Evolutionary conservation across 2,888 invertebrate genomes (phyloP).

Genomic region (Pterostichus madidus): DNA sequence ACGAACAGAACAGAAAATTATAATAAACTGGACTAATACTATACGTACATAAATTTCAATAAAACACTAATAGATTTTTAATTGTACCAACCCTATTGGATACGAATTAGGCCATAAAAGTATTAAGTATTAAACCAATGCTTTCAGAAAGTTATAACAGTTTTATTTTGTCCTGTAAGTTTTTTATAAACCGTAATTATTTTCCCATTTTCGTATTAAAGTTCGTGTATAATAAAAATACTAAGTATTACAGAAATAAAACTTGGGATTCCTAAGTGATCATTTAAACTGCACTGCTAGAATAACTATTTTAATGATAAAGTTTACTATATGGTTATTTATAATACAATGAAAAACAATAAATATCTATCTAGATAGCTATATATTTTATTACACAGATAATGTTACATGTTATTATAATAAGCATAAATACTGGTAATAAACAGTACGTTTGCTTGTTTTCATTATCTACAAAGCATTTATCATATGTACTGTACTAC

Average conservation of each 20-base stretch:
- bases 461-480: background rate
- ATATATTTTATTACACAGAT: too few species aligned
- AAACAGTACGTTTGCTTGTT: background rate
- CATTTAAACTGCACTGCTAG: background rate
- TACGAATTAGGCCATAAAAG: constrained; percentile 5
- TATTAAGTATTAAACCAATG: constrained; percentile 10
- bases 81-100: constrained; percentile 25
- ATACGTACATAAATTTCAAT: constrained; percentile 15
- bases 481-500: background rate
- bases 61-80: constrained; percentile 35
- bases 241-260: constrained; percentile 1
- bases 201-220: constrained; percentile 39
- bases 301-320: too few species aligned
- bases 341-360: too few species aligned
- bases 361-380: too few species aligned
- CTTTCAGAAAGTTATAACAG: constrained; percentile 29
- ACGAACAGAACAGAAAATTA: constrained; percentile 3
- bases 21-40: constrained; percentile 2
- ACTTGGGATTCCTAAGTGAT: constrained; percentile 10
- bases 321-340: too few species aligned
- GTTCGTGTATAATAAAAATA: constrained; percentile 9
- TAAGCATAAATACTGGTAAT: background rate
- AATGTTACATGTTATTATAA: background rate
- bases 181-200: constrained; percentile 38
- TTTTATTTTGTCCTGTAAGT: constrained; percentile 6